Base-by-base conservation (phyloP, 2,113 vertebrate genomes). In the Opisthocomus hoazin region DNA sequence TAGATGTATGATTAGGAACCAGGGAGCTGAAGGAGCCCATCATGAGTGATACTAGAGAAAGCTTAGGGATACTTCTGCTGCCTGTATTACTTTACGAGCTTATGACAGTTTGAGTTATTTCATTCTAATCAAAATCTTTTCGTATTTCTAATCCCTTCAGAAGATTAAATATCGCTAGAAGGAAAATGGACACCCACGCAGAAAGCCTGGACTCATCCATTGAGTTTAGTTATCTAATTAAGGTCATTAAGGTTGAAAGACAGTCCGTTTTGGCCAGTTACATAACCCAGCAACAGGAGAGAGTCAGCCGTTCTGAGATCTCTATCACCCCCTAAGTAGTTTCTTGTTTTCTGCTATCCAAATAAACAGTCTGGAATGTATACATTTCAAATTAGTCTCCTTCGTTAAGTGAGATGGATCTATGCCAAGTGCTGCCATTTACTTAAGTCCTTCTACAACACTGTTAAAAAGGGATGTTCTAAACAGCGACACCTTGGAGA, bases 101-200 rank as follows among this genome's bases (percentile, higher is more conserved):
- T 37, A 39, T n/a, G 56, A 65, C 30, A 86, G 60, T 45, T 88
- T 75, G 39, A n/a, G 48, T 89, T 76, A 75, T 87, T 92, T 84
- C 37, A 61, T 78, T 89, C n/a, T 39, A 90, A 89, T 66, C 8
- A 93, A 74, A 87, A 69, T 41, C 39, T 91, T 95, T 75, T 45
- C 69, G 45, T 57, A 73, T 95, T 93, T 90, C 87, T 91, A 94
- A 95, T 94, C 74, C 74, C 74, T 79, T 68, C 57, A 73, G 61
- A 56, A 89, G 81, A 79, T 89, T 87, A 95, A 96, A 91, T 60
- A 82, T 45, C 29, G 5, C 45, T 68, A 39, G 61, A 76, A 89
- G 53, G 60, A 93, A 84, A 89, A 89, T 24, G 1, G 3, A 65
- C 87, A 82, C 51, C 84, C 65, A 24, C 4, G 2, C 61, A 76